Conservation (phyloP, 1,140 invertebrate species). For the Ceratosolen solmsi region DNA sequence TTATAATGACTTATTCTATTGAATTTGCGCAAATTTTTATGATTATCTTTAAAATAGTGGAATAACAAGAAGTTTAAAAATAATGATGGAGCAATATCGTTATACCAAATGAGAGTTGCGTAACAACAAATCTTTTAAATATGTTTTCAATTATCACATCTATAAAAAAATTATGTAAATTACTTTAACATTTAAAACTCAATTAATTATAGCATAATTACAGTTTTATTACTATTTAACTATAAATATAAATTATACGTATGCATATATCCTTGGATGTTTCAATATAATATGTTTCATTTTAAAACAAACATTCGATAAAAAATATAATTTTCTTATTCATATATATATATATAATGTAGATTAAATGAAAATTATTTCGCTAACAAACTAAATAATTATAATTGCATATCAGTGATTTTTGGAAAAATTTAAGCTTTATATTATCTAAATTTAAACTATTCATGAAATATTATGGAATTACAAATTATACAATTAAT, state of each 20-base stretch:
- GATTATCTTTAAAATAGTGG: not conserved
- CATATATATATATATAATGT: not conserved
- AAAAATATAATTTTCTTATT: not conserved
- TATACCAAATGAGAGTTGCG: not conserved
- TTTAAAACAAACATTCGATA: too few relatives aligned
- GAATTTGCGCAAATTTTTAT: not conserved
- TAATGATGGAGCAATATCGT: not conserved
- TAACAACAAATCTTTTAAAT: not conserved
- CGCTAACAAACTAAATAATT: not conserved
- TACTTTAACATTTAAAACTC: not conserved
- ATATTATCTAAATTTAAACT: too few relatives aligned
- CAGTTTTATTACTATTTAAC: not conserved
- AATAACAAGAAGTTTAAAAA: not conserved
- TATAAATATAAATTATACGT: not conserved
- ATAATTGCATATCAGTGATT: too few relatives aligned
- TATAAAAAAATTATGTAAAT: conserved; percentile 5
- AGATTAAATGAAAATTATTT: too few relatives aligned
- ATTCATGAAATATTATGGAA: too few relatives aligned
- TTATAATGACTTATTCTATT: not conserved
- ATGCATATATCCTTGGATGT: too few relatives aligned
- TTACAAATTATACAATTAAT: too few relatives aligned
- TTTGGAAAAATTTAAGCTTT: too few relatives aligned
- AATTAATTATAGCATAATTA: not conserved
- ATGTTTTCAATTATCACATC: not conserved
- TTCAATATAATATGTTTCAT: not conserved